A percentile compares a stretch with the other conserved stretches of the same genome.
phyloP scores from a whole-genome alignment of 2,113 vertebrate species.

The Himantopus leucocephalus region DNA sequence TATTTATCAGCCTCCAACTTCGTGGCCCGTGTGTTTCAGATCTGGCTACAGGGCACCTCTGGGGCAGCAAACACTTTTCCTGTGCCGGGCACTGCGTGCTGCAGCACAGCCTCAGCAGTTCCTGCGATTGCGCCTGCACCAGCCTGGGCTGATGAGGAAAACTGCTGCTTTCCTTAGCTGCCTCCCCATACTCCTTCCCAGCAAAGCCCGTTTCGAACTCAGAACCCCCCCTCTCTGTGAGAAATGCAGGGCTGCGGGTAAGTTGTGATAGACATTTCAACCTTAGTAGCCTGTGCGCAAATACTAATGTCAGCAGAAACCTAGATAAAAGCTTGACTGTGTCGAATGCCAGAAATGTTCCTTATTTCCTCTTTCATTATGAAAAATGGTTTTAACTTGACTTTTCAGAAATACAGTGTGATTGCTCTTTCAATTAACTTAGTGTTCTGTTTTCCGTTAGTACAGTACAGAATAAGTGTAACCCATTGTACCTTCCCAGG shows the following conservation, averaged over 20 bases:
- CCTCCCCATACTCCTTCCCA: background rate
- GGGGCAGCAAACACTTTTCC: background rate
- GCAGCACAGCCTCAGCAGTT: background rate
- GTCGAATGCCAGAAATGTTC: background rate
- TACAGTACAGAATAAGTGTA: conserved; percentile 39
- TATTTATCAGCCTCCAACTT: background rate
- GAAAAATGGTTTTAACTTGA: conserved; percentile 62
- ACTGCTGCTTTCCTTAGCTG: background rate
- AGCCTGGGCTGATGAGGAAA: background rate
- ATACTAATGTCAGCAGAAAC: conserved; percentile 11
- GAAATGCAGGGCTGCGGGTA: background rate
- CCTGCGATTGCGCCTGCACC: rapidly evolving
- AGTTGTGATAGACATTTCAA: background rate
- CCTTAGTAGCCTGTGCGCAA: background rate
- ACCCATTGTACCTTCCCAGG: background rate
- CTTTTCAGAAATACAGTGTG: conserved; percentile 48
- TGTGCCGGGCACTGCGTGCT: rapidly evolving
- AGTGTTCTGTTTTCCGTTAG: conserved; percentile 55
- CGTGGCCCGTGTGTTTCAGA: rapidly evolving
- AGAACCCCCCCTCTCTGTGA: background rate
- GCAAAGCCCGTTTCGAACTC: background rate
- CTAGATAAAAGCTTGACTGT: conserved; percentile 22
- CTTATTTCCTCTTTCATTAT: conserved; percentile 54
- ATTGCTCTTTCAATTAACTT: conserved; percentile 67
- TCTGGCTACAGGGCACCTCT: background rate